Percentiles rank a stretch among this genome's conserved stretches.
Evolutionary conservation across 2,797 vertebrate species (phyloP).

Genomic region (Carcharodon carcharias): DNA sequence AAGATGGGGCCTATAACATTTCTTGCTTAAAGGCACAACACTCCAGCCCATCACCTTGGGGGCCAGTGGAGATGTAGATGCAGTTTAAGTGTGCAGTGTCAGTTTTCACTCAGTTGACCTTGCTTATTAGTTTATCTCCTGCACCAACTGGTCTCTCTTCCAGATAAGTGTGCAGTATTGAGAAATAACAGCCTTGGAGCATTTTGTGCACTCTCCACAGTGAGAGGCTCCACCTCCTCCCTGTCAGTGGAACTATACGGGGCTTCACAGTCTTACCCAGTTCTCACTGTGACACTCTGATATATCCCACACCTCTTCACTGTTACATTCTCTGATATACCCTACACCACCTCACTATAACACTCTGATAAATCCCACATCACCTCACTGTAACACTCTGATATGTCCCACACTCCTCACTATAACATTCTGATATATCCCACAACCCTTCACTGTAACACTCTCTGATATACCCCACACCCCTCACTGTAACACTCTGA

Average conservation of each 20-base stretch:
- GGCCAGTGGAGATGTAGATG: neutral
- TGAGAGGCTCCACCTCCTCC: neutral
- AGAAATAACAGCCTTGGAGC: neutral
- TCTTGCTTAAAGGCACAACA: neutral
- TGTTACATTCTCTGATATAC: neutral
- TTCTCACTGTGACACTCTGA: neutral
- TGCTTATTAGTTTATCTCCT: neutral
- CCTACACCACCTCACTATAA: neutral
- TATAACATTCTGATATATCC: neutral
- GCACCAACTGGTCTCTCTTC: neutral
- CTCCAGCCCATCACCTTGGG: neutral
- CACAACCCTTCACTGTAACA: conserved; percentile 5
- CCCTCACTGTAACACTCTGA: neutral
- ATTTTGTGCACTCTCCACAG: neutral
- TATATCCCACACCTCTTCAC: neutral
- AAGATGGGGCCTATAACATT: neutral
- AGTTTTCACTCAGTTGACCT: neutral
- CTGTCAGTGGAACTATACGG: neutral
- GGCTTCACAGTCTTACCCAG: neutral
- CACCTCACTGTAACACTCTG: neutral
- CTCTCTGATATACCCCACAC: neutral
- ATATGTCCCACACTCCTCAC: too few species aligned
- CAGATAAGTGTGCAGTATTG: too few species aligned
- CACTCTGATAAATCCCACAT: neutral
- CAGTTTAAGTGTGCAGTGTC: neutral